Percentiles rank a stretch among this genome's conserved stretches.
phyloP scores from a whole-genome alignment of 1,140 invertebrate genomes.

The Arctopsyche grandis region DNA sequence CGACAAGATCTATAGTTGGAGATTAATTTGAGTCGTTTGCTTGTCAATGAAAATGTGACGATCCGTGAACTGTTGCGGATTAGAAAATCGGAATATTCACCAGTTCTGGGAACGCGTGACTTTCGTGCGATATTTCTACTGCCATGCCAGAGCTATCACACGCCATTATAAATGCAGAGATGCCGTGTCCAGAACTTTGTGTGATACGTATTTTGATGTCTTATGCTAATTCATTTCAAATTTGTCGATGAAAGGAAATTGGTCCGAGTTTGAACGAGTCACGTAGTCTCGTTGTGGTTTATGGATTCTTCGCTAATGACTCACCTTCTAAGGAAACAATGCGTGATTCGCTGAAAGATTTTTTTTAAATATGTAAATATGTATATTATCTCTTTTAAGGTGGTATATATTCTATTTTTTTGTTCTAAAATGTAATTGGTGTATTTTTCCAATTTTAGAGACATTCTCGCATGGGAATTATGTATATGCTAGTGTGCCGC shows the following conservation, averaged over 20 bases:
- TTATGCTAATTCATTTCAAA: not conserved
- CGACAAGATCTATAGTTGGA: not conserved
- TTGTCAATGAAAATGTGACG: not conserved
- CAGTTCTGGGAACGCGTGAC: too few species aligned
- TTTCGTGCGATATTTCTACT: too few species aligned
- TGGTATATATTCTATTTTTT: not conserved
- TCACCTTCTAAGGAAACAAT: not conserved
- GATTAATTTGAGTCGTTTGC: not conserved
- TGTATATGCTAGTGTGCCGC: too few species aligned
- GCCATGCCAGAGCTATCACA: too few species aligned
- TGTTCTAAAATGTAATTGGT: not conserved
- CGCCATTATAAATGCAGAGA: too few species aligned
- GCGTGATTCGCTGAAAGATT: not conserved
- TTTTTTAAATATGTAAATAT: not conserved
- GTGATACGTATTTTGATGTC: not conserved
- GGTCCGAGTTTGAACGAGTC: not conserved
- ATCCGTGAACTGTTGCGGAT: not conserved
- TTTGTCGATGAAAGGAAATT: not conserved
- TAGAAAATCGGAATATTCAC: too few species aligned
- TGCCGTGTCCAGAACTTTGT: too few species aligned
- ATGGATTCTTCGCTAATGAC: constrained; percentile 2
- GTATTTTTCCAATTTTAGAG: too few species aligned
- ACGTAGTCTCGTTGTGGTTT: not conserved
- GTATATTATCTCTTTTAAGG: not conserved
- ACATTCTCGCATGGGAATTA: too few species aligned